These are phyloP conservation scores for Danaus plexippus DNA, from an alignment of 1,140 invertebrate genomes.

Conservation along the genomic window DNA sequence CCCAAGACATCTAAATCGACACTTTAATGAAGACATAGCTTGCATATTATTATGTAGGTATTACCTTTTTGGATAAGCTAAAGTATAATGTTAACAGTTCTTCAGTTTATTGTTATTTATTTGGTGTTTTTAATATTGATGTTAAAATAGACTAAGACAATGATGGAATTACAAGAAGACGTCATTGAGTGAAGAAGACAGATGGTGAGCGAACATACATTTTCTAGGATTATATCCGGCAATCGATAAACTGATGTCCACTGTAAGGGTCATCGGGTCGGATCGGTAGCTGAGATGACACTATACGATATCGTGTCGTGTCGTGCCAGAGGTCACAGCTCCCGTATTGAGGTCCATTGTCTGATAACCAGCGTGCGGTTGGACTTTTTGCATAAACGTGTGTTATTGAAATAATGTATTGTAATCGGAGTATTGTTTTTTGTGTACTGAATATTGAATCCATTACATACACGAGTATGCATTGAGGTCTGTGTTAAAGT, in stretches of 20 bases:
- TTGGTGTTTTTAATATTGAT: too few species aligned
- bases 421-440: too few species aligned
- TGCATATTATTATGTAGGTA: too few species aligned
- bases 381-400: slow-evolving; percentile 15
- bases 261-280: slow-evolving; percentile 33
- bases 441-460: background rate
- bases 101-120: too few species aligned
- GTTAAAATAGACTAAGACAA: too few species aligned
- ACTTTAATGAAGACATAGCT: too few species aligned
- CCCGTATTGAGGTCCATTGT: slow-evolving; percentile 38
- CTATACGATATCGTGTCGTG: slow-evolving; percentile 40
- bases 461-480: too few species aligned
- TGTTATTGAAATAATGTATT: slow-evolving; percentile 2
- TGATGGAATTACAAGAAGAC: background rate
- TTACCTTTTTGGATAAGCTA: too few species aligned
- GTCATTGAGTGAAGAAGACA: too few species aligned
- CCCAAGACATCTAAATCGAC: too few species aligned
- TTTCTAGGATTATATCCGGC: background rate
- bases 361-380: slow-evolving; percentile 29
- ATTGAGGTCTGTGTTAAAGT: too few species aligned
- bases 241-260: slow-evolving; percentile 6
- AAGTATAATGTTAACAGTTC: too few species aligned
- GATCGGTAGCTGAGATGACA: slow-evolving; percentile 47
- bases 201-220: background rate
- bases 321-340: slow-evolving; percentile 37